Conservation (phyloP, 2,113 vertebrate genomes). For the Egretta garzetta region DNA sequence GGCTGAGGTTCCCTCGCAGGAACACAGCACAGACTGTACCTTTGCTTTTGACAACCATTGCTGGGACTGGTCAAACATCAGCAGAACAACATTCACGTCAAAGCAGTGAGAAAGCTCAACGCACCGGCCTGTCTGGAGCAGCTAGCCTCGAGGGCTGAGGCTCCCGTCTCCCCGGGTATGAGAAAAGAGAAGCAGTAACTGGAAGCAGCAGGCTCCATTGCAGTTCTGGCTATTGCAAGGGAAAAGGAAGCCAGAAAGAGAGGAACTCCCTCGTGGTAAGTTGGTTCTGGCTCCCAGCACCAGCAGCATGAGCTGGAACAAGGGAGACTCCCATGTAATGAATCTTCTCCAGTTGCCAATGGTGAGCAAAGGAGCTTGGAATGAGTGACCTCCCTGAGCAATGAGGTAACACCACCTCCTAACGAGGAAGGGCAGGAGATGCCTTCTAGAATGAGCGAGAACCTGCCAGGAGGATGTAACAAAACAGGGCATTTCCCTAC, state of each 20-base stretch:
- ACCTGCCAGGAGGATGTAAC: not conserved
- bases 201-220: not conserved
- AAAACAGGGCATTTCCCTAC: not conserved
- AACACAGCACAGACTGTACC: not conserved
- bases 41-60: not conserved
- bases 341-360: not conserved
- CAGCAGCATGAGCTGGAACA: not conserved
- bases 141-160: not conserved
- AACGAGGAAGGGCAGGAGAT: not conserved
- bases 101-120: not conserved
- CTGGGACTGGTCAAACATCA: not conserved
- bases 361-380: constrained; percentile 27
- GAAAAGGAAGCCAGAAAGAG: constrained; percentile 11
- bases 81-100: not conserved
- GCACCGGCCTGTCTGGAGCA: not conserved
- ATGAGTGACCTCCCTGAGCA: not conserved
- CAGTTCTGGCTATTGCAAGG: not conserved
- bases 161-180: not conserved
- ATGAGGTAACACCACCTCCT: not conserved
- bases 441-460: not conserved
- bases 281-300: constrained; percentile 19
- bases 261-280: constrained; percentile 32
- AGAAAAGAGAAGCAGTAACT: not conserved
- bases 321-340: constrained; percentile 26
- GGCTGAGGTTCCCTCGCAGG: not conserved